Base-by-base conservation (phyloP, 1,140 invertebrate species). In the Drosophila micromelanica region DNA sequence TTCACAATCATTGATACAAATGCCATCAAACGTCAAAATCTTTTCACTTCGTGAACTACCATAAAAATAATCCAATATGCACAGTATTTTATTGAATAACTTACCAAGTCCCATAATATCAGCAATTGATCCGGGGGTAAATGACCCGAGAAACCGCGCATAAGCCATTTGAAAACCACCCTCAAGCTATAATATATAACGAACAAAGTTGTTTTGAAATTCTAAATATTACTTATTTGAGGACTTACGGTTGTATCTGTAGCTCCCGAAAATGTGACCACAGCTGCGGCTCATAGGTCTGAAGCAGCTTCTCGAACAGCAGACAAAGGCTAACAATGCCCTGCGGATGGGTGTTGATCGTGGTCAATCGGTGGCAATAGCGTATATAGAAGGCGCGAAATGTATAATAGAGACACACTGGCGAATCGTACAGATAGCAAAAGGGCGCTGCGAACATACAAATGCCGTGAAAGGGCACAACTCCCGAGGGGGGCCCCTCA, bases 381-480 rank as follows among this genome's bases (percentile, higher is more conserved):
- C 97, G 94, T 42, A 96, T 94, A 92, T 99, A 99, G 90, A 99
- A 96, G 8, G 97, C 96, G 38, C 97, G 94, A 92, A 99, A 98
- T 2, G 97, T 95, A 69, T 95, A 98, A 91, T 99, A 99, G 27
- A 99, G 94, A 23, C 95, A 94, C 1, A 97, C 95, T 0, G 97
- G 96, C 74, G 98, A 96, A 76, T 98, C 96, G 91, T 96, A 99
- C 17, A 99, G 91, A 90, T 98, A 99, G 91, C 98, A 99, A 82
- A 99, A 96, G 6, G 98, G 98, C 0, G 97, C 97, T 52, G 98
- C 98, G 93, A 98, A 98, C 98, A 99, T 99, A 7, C 98, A 96
- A 91, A 99, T 99, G 1, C 98, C 98, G 92, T 99, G 98, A 92
- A 98, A 99, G 6, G 98, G 98, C 79, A 99, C 97, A 13, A 99